These are phyloP conservation scores for Pipistrellus pipistrellus DNA, from an alignment of 2,797 vertebrate species.

Conservation along the genomic window DNA sequence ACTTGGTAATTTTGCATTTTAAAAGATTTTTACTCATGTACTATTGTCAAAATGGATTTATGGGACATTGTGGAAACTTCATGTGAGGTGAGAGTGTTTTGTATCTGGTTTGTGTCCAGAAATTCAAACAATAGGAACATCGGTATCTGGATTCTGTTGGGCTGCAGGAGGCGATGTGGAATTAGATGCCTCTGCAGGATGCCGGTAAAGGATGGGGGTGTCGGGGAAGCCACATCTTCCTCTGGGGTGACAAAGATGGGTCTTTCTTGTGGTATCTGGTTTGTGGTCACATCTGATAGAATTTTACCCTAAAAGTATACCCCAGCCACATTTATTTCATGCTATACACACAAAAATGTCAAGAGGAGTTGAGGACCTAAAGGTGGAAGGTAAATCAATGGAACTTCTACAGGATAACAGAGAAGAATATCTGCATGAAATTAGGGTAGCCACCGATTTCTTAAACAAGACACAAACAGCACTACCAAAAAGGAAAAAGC, in stretches of 20 bases:
- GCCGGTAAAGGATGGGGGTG: neutral
- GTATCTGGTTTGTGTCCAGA: neutral
- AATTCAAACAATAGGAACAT: neutral
- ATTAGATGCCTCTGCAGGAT: neutral
- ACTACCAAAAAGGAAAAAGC: neutral
- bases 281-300: neutral
- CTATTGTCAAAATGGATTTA: constrained; percentile 14
- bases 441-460: neutral
- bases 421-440: constrained; percentile 7
- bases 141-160: constrained; percentile 28
- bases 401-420: neutral
- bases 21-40: neutral
- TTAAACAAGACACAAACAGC: neutral
- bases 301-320: neutral
- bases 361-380: neutral
- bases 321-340: neutral
- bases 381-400: neutral
- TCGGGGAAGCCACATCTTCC: neutral
- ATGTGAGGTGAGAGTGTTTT: neutral
- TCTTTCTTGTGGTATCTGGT: neutral
- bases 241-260: neutral
- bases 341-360: neutral
- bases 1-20: constrained; percentile 14
- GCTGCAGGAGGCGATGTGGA: neutral
- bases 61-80: neutral